Conservation (phyloP, 2,888 invertebrate genomes). For the Phanerotoma sp. region DNA sequence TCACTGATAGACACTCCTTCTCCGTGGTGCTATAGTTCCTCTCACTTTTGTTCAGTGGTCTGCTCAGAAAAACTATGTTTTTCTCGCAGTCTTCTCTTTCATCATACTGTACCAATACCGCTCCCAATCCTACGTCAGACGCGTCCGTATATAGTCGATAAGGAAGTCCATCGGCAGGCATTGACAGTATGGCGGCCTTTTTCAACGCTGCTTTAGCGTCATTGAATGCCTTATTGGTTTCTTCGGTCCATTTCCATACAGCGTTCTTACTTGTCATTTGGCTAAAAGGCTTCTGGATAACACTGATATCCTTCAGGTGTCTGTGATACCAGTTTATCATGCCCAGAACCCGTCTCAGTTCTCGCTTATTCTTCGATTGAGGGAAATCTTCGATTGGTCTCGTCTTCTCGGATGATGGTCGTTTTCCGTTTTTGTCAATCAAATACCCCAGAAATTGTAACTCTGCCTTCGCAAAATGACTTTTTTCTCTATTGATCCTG, state of each 20-base stretch:
- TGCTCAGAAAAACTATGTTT: not conserved
- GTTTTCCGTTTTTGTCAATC: constrained; percentile 4
- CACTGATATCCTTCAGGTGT: not conserved
- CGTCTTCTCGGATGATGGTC: not conserved
- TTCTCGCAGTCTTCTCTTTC: not conserved
- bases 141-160: constrained; percentile 1
- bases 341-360: constrained; percentile 8
- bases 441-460: constrained; percentile 4
- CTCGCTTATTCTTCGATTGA: not conserved
- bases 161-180: not conserved
- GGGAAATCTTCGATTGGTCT: constrained; percentile 4
- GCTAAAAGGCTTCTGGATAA: not conserved
- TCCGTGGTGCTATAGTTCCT: not conserved
- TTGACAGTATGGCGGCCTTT: not conserved
- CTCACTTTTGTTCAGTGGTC: not conserved
- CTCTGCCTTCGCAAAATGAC: too few relatives aligned
- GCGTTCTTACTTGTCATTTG: not conserved
- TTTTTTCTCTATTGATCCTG: too few relatives aligned
- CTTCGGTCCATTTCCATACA: not conserved
- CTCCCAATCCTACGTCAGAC: not conserved
- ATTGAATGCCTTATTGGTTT: not conserved
- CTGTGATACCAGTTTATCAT: constrained; percentile 16
- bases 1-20: not conserved
- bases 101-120: not conserved
- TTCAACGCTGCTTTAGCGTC: not conserved